Percentiles rank a stretch among this genome's conserved stretches.
Evolutionary conservation across 2,888 invertebrate genomes (phyloP).

Genomic region (Mycogona germanica): DNA sequence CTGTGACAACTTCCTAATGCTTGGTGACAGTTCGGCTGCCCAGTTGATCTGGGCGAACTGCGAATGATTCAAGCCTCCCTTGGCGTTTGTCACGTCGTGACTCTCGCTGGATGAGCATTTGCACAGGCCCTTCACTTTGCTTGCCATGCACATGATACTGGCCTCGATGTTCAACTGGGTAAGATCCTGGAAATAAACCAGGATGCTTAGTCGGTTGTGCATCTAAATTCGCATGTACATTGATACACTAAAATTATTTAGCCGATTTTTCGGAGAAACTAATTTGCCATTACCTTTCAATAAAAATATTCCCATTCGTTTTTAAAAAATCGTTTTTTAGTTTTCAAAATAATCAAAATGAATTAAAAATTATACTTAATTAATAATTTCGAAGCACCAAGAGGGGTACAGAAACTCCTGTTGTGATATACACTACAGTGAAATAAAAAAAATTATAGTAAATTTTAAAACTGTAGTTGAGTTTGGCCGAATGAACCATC

Average conservation of each 20-base stretch:
- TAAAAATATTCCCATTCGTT: too few relatives aligned
- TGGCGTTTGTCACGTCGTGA: not conserved
- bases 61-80: not conserved
- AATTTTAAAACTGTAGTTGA: too few relatives aligned
- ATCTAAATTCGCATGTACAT: not conserved
- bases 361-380: too few relatives aligned
- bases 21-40: constrained; percentile 61
- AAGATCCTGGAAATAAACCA: constrained; percentile 42
- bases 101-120: not conserved
- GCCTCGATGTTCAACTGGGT: constrained; percentile 77
- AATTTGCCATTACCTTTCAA: too few relatives aligned
- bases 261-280: too few relatives aligned
- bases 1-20: constrained; percentile 62
- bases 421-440: too few relatives aligned
- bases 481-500: too few relatives aligned
- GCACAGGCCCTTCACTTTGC: constrained; percentile 62
- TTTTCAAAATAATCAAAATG: too few relatives aligned
- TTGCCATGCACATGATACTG: constrained; percentile 70
- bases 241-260: too few relatives aligned
- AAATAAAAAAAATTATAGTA: not conserved
- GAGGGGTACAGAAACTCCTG: too few relatives aligned
- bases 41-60: constrained; percentile 51
- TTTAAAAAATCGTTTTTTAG: too few relatives aligned
- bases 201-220: not conserved
- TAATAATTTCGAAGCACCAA: too few relatives aligned